Conservation (phyloP, 1,140 invertebrate species). For the Pantala flavescens region DNA sequence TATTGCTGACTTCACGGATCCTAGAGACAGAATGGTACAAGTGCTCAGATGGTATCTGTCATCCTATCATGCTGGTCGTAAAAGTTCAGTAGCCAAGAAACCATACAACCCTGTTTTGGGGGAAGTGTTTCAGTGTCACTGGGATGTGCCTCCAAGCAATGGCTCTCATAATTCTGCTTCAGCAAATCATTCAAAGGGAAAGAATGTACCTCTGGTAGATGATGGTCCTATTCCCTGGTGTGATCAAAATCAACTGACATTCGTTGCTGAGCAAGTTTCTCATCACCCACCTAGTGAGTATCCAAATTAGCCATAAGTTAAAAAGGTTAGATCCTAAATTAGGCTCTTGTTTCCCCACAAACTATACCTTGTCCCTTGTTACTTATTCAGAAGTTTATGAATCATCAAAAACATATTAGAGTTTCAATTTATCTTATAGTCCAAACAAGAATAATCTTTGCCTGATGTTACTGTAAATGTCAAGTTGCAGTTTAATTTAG, state of each 20-base stretch:
- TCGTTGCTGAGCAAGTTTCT: constrained; percentile 96
- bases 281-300: constrained; percentile 93
- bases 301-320: no score
- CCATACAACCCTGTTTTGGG: constrained; percentile 96
- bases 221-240: constrained; percentile 79
- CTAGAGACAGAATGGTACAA: constrained; percentile 85
- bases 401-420: no score
- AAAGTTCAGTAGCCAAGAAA: constrained; percentile 90
- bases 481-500: no score
- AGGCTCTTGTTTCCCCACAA: constrained; percentile 22
- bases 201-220: constrained; percentile 33
- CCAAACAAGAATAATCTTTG: no score
- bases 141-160: constrained; percentile 49
- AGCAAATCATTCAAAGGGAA: neutral
- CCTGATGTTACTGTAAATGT: no score
- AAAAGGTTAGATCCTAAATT: constrained; percentile 13
- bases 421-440: no score
- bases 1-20: constrained; percentile 70
- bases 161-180: neutral
- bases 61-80: constrained; percentile 92
- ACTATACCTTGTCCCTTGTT: no score
- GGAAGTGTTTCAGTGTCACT: constrained; percentile 85
- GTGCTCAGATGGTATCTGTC: constrained; percentile 91
- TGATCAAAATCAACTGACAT: constrained; percentile 65
- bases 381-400: no score